Evolutionary conservation across 2,888 invertebrate genomes (phyloP).

Genomic region (Netelia fuscicornis): DNA sequence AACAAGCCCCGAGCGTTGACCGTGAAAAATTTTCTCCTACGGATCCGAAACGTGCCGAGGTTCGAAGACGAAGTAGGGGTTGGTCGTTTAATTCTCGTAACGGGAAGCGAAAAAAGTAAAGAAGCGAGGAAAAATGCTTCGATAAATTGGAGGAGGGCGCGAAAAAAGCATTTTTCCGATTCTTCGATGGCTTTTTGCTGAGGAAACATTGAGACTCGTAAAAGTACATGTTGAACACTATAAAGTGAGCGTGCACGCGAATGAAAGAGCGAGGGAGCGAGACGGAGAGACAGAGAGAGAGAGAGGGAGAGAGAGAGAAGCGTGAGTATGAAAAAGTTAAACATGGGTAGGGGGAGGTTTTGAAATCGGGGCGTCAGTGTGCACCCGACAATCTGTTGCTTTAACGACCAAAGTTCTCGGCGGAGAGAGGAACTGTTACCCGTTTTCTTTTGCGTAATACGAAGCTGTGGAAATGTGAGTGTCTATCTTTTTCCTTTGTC

Average conservation of each 20-base stretch:
- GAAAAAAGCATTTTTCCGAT: slow-evolving; percentile 39
- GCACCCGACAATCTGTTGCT: slow-evolving; percentile 70
- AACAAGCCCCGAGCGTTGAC: slow-evolving; percentile 38
- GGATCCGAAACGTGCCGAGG: slow-evolving; percentile 47
- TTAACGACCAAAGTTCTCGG: slow-evolving; percentile 68
- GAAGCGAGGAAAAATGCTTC: slow-evolving; percentile 7
- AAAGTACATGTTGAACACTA: slow-evolving; percentile 27
- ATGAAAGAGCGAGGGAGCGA: not conserved
- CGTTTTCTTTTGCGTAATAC: slow-evolving; percentile 68
- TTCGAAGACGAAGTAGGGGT: not conserved
- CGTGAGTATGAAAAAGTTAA: slow-evolving; percentile 59
- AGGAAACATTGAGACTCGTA: slow-evolving; percentile 38
- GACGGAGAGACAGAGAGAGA: too few relatives aligned
- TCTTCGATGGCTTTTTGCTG: slow-evolving; percentile 36
- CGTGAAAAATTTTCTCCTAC: slow-evolving; percentile 59
- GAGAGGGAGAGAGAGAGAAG: not conserved
- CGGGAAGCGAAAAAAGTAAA: slow-evolving; percentile 8
- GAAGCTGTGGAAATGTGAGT: slow-evolving; percentile 66
- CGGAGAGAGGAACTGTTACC: slow-evolving; percentile 58
- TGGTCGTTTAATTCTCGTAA: slow-evolving; percentile 56
- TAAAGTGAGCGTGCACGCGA: slow-evolving; percentile 11
- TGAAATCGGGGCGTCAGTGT: slow-evolving; percentile 59
- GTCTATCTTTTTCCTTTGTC: slow-evolving; percentile 53
- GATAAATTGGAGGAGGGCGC: slow-evolving; percentile 5
- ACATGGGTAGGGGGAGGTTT: slow-evolving; percentile 25